Base-by-base conservation (phyloP, 2,888 invertebrate species). In the Doris montereyensis region DNA sequence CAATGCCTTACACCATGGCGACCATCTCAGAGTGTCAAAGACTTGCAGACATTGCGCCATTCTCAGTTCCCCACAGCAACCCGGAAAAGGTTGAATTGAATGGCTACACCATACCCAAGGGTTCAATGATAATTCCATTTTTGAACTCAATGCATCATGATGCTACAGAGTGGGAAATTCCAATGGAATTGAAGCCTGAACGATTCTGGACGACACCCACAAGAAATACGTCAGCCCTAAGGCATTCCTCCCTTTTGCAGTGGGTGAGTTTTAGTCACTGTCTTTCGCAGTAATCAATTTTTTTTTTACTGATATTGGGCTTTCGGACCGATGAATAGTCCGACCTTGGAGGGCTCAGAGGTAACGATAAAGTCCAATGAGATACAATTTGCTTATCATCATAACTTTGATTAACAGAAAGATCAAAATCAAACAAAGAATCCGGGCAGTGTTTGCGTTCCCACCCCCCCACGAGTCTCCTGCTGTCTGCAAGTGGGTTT, bases 101-200 rank as follows among this genome's bases (percentile, higher is more conserved):
- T 10, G 84, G 84, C 24, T 88, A 85, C 28, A 78, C 73, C 17
- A 86, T 88, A 21, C 87, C 88, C 1, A 84, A 86, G 68, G 87
- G 85, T 13, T 79, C 87, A 13, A 84, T 88, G 30, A 82, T 89
- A 2, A 84, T 89, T 3, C 86, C 87, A n/a, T 88, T 88, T 76
- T 70, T 88, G 0, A 85, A 87, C 72, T 86, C 88, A 0, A 87
- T 87, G 3, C 89, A 89, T 80, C 81, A 81, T 28, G 88, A 89
- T 73, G 81, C 85, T 0, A 86, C 85, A 35, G 86, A 88, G 65
- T 89, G 89, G 89, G 81, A 84, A 0, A 80, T 86, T 41, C 88
- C 87, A 0, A 71, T 84, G 1, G 76, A 81, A 13, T 88, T 90
- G 73, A 57, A 80, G 13, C 90, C 90, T 3, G 86, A 86, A 8